Conservation (phyloP, 1,140 invertebrate species). For the Philaenus spumarius region DNA sequence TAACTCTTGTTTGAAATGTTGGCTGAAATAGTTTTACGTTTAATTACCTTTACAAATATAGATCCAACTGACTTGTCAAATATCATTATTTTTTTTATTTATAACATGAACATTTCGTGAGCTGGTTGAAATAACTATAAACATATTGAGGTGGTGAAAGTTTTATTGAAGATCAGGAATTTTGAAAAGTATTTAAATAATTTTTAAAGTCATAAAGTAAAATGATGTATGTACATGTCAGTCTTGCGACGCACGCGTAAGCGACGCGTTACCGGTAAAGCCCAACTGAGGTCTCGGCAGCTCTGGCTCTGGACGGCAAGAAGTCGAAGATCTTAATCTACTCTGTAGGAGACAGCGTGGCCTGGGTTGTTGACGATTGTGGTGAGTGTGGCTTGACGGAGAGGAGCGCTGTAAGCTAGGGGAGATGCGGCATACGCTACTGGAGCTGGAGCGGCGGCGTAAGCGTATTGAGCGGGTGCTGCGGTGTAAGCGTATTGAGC, state of each 20-base stretch:
- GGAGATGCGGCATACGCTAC: slow-evolving; percentile 27
- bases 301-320: slow-evolving; percentile 12
- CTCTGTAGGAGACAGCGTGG: slow-evolving; percentile 40
- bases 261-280: slow-evolving; percentile 6
- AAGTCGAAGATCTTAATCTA: slow-evolving; percentile 31
- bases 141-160: no score
- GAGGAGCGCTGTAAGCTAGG: slow-evolving; percentile 35
- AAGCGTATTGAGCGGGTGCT: background rate
- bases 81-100: no score
- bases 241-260: background rate
- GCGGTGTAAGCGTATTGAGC: slow-evolving; percentile 3
- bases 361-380: slow-evolving; percentile 39
- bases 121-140: no score
- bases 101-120: no score
- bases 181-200: no score
- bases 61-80: no score
- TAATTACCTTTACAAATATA: no score
- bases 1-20: no score
- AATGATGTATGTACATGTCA: slow-evolving; percentile 11
- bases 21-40: no score
- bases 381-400: slow-evolving; percentile 39
- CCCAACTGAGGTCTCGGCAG: slow-evolving; percentile 24
- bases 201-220: no score
- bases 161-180: no score
- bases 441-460: slow-evolving; percentile 27